phyloP scores from a whole-genome alignment of 2,113 vertebrate species.

The Elephantulus edwardii region DNA sequence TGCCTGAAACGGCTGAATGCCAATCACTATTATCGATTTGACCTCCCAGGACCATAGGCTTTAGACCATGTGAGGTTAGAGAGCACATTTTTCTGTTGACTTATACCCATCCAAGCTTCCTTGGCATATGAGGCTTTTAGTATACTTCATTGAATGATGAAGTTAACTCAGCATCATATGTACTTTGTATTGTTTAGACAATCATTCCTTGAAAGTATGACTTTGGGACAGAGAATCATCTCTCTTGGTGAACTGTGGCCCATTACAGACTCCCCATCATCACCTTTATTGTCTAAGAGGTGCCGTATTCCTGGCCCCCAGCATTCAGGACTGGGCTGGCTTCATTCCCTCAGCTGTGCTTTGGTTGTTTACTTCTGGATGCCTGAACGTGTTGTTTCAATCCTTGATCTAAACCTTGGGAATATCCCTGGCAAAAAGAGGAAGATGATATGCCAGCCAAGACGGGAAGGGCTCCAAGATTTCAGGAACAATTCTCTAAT shows the following conservation, averaged over 20 bases:
- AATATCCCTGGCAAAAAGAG: slow-evolving; percentile 1
- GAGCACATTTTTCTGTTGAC: not conserved
- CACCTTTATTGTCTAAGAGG: not conserved
- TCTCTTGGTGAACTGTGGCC: not conserved
- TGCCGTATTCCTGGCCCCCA: not conserved
- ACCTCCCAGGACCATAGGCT: not conserved
- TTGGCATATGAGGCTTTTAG: accelerated
- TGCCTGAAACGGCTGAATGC: not conserved
- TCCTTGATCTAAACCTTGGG: slow-evolving; percentile 17
- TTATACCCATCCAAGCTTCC: no score
- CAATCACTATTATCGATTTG: no score
- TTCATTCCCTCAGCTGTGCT: not conserved
- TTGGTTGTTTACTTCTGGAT: slow-evolving; percentile 15
- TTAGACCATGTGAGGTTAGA: no score
- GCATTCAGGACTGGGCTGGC: not conserved
- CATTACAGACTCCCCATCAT: not conserved
- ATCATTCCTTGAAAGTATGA: no score
- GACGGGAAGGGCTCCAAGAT: slow-evolving; percentile 36
- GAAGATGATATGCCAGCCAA: slow-evolving; percentile 1
- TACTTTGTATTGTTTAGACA: accelerated
- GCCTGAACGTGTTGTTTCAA: slow-evolving; percentile 9
- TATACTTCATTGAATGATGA: accelerated
- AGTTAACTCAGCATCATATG: no score
- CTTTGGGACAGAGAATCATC: no score
- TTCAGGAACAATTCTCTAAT: slow-evolving; percentile 51